These are phyloP conservation scores for Drosophila anomelani DNA, from an alignment of 2,888 invertebrate species.

Conservation along the genomic window DNA sequence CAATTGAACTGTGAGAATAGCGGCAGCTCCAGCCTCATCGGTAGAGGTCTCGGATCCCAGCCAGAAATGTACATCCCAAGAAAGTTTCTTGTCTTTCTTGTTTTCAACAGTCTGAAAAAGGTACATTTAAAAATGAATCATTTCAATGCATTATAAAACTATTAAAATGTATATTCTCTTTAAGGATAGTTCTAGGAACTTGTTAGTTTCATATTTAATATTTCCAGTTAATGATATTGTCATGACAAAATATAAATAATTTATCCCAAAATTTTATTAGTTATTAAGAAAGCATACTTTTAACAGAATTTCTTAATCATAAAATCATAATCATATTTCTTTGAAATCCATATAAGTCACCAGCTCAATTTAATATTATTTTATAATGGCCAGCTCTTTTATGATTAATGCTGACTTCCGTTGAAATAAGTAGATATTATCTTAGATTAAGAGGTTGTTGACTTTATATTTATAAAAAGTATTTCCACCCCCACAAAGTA, in stretches of 20 bases:
- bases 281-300: too few relatives aligned
- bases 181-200: too few relatives aligned
- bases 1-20: slow-evolving; percentile 91
- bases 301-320: neutral
- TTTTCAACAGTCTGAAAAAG: slow-evolving; percentile 88
- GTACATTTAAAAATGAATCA: neutral
- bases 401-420: neutral
- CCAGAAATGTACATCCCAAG: slow-evolving; percentile 96
- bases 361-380: neutral
- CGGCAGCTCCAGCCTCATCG: slow-evolving; percentile 91
- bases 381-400: neutral
- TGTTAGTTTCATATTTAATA: too few relatives aligned
- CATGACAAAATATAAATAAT: too few relatives aligned
- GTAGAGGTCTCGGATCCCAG: slow-evolving; percentile 91
- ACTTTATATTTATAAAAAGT: neutral
- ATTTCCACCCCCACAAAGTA: neutral
- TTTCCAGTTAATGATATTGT: too few relatives aligned
- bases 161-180: too few relatives aligned
- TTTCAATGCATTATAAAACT: too few relatives aligned
- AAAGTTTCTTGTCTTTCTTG: slow-evolving; percentile 87
- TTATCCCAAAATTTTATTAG: too few relatives aligned
- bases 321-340: neutral
- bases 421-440: neutral
- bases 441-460: neutral
- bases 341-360: neutral